Percentiles rank a stretch among this genome's conserved stretches.
Conservation (phyloP, 2,113 vertebrate genomes). For the Pyrgilauda ruficollis region DNA sequence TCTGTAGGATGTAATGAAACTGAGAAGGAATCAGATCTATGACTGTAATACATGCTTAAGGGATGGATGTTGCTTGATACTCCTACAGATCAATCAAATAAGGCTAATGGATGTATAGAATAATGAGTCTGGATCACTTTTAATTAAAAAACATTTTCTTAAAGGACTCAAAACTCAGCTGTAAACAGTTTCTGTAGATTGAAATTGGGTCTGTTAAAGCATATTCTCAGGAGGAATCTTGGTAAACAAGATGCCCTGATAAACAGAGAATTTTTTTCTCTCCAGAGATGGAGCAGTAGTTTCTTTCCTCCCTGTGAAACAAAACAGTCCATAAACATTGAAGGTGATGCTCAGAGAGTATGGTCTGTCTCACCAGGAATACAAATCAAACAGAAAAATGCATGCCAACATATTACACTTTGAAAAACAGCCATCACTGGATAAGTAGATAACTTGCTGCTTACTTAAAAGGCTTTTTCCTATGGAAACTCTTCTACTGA, state of each 20-base stretch:
- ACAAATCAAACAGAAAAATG: conserved; percentile 28
- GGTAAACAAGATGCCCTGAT: background rate
- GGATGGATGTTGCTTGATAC: background rate
- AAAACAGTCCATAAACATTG: background rate
- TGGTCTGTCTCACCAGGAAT: background rate
- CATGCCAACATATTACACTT: background rate
- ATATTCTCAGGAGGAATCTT: background rate
- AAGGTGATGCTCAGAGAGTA: background rate
- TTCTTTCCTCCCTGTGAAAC: background rate
- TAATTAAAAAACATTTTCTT: background rate
- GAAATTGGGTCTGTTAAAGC: background rate
- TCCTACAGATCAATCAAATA: background rate
- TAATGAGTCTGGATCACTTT: background rate
- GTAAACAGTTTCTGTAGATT: background rate
- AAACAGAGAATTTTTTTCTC: background rate
- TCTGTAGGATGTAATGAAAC: background rate
- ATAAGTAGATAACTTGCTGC: background rate
- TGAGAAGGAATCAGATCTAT: background rate
- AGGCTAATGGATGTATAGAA: background rate
- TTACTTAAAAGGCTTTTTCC: conserved; percentile 32
- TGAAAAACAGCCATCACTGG: background rate
- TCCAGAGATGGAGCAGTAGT: background rate
- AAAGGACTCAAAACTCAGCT: background rate
- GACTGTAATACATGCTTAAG: background rate
- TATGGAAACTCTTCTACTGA: background rate